Evolutionary conservation across 2,888 invertebrate species (phyloP).

Genomic region (Linyphia triangularis): DNA sequence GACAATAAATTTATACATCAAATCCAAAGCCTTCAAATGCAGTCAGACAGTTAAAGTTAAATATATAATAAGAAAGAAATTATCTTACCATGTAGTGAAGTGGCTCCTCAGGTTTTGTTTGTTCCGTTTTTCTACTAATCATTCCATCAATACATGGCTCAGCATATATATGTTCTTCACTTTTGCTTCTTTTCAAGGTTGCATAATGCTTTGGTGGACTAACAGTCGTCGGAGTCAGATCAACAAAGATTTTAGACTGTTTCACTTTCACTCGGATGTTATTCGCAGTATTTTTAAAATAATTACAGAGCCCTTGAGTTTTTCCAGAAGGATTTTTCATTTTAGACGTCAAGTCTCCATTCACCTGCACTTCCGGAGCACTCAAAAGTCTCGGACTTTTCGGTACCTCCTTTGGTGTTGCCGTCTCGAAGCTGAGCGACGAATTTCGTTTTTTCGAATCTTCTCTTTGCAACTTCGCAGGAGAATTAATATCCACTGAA

Average conservation of each 20-base stretch:
- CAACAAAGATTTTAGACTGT: constrained; percentile 60
- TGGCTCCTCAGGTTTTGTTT: background rate
- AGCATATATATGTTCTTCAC: constrained; percentile 76
- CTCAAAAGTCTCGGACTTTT: constrained; percentile 6
- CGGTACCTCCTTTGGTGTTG: background rate
- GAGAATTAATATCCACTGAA: background rate
- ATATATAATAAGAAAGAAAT: too few relatives aligned
- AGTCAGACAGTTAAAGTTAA: too few relatives aligned
- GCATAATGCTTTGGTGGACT: constrained; percentile 70
- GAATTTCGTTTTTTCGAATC: background rate
- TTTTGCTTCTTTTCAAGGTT: constrained; percentile 71
- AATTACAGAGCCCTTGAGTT: constrained; percentile 16
- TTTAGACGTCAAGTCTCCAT: constrained; percentile 33
- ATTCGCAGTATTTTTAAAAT: constrained; percentile 55
- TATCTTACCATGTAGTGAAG: constrained; percentile 68
- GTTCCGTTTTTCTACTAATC: background rate
- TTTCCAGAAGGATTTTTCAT: background rate
- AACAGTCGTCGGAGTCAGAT: constrained; percentile 70
- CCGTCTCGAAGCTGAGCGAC: constrained; percentile 5
- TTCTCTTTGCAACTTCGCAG: background rate
- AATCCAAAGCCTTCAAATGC: too few relatives aligned
- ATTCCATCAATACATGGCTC: constrained; percentile 50
- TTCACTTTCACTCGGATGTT: constrained; percentile 51
- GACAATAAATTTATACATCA: too few relatives aligned
- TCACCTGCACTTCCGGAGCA: constrained; percentile 16